Evolutionary conservation across 2,113 vertebrate species (phyloP).

Genomic region (Glaucomys volans): DNA sequence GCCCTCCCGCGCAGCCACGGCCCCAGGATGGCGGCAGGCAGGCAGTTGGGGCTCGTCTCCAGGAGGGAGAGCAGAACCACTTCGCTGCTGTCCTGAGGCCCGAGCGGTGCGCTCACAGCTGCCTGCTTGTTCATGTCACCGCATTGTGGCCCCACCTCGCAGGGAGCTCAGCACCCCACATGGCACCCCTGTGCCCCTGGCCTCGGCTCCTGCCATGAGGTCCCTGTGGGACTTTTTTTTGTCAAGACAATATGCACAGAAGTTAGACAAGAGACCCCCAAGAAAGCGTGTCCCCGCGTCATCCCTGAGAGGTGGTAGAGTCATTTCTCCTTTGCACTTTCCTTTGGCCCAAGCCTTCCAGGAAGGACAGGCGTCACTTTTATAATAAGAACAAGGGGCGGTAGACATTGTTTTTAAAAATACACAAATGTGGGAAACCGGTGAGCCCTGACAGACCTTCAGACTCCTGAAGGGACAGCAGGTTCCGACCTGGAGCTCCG

Average conservation of each 20-base stretch:
- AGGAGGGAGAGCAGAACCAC: slow-evolving; percentile 46
- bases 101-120: not conserved
- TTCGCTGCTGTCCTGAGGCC: not conserved
- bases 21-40: slow-evolving; percentile 59
- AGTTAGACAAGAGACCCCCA: not conserved
- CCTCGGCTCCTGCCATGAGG: not conserved
- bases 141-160: not conserved
- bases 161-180: not conserved
- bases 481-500: not conserved
- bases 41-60: slow-evolving; percentile 64
- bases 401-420: not conserved
- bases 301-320: not conserved
- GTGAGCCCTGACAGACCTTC: not conserved
- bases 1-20: slow-evolving; percentile 39
- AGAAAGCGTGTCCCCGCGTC: not conserved
- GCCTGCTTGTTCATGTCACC: slow-evolving; percentile 1
- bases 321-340: not conserved
- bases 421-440: not conserved
- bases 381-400: not conserved
- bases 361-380: not conserved
- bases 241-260: not conserved
- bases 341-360: not conserved
- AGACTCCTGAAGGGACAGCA: not conserved
- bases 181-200: not conserved
- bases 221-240: not conserved